These are phyloP conservation scores for Pollenia amentaria DNA, from an alignment of 2,888 invertebrate genomes.

Conservation along the genomic window DNA sequence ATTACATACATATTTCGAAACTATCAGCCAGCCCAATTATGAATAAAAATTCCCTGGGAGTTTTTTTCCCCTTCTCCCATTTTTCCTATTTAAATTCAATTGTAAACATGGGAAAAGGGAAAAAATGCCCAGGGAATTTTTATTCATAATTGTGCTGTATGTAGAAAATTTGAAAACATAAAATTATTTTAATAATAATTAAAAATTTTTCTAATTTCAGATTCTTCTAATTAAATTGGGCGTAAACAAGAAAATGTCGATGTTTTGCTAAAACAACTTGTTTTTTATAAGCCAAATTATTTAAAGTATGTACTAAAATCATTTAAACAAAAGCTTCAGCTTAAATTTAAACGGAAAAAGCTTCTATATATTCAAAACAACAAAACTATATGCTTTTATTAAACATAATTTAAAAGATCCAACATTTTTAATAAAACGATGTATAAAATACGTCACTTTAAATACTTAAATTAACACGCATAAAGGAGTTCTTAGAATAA, in stretches of 20 bases:
- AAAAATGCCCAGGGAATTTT: too few relatives aligned
- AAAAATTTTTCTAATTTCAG: slow-evolving; percentile 36
- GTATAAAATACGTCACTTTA: slow-evolving; percentile 13
- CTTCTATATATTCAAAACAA: slow-evolving; percentile 10
- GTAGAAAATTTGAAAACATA: too few relatives aligned
- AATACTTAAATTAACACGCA: slow-evolving; percentile 9
- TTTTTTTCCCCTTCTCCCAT: too few relatives aligned
- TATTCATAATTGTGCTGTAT: too few relatives aligned
- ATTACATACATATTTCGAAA: too few relatives aligned
- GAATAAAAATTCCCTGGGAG: too few relatives aligned
- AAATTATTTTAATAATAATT: not conserved
- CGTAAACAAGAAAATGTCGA: slow-evolving; percentile 39
- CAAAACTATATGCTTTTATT: not conserved
- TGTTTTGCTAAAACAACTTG: slow-evolving; percentile 38
- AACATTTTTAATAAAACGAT: not conserved
- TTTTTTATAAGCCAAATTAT: slow-evolving; percentile 65
- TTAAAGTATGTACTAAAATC: slow-evolving; percentile 40
- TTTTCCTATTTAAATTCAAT: too few relatives aligned
- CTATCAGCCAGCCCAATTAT: too few relatives aligned
- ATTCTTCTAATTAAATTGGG: slow-evolving; percentile 60
- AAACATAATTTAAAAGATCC: too few relatives aligned
- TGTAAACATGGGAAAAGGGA: too few relatives aligned
- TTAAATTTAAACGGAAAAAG: slow-evolving; percentile 9
- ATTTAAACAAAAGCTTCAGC: slow-evolving; percentile 22
- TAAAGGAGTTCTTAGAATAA: too few relatives aligned